Conservation (phyloP, 2,797 vertebrate genomes). For the Rhadinocentrus ornatus region DNA sequence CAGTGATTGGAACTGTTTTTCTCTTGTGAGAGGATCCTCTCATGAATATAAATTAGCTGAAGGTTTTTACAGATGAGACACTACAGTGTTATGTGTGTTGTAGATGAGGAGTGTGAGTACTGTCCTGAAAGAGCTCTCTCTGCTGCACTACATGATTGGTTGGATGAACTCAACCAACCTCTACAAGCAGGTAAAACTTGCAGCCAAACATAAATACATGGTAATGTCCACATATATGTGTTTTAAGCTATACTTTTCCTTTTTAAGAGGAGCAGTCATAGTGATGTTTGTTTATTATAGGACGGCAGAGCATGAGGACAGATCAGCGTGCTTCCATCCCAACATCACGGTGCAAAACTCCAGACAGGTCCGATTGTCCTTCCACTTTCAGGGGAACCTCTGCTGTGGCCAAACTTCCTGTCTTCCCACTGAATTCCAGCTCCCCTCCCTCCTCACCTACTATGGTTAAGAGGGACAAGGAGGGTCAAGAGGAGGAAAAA, state of each 20-base stretch:
- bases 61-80: neutral
- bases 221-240: neutral
- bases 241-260: neutral
- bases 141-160: slow-evolving; percentile 85
- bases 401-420: slow-evolving; percentile 70
- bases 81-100: slow-evolving; percentile 20
- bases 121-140: slow-evolving; percentile 85
- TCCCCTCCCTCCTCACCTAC: slow-evolving; percentile 70
- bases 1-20: neutral
- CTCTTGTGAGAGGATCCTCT: neutral
- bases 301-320: slow-evolving; percentile 72
- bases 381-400: slow-evolving; percentile 53
- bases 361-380: slow-evolving; percentile 67
- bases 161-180: slow-evolving; percentile 86
- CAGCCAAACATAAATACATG: neutral
- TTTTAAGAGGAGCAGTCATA: neutral
- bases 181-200: slow-evolving; percentile 81
- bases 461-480: slow-evolving; percentile 48
- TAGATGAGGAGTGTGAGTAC: slow-evolving; percentile 80
- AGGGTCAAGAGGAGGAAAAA: slow-evolving; percentile 44
- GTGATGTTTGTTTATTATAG: slow-evolving; percentile 45
- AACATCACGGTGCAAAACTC: slow-evolving; percentile 64
- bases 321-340: slow-evolving; percentile 69
- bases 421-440: slow-evolving; percentile 71
- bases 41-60: slow-evolving; percentile 2